phyloP scores from a whole-genome alignment of 1,140 invertebrate species.

The Saccostrea echinata region DNA sequence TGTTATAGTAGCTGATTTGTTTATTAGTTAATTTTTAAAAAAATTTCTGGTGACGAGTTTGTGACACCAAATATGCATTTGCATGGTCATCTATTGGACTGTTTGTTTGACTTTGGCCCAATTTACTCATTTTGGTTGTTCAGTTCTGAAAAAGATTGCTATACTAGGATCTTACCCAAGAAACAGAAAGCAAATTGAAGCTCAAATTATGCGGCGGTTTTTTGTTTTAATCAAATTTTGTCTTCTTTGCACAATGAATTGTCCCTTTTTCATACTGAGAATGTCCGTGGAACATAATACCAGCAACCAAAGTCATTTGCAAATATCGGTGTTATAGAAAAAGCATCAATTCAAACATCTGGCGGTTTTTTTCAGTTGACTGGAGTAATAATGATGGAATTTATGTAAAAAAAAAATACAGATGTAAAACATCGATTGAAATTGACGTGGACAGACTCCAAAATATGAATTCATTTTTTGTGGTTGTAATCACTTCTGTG shows the following conservation, averaged over 20 bases:
- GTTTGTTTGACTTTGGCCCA: too few relatives aligned
- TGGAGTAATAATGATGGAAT: conserved; percentile 33
- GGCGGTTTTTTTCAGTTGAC: not conserved
- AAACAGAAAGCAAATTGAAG: conserved; percentile 50
- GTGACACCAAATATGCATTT: too few relatives aligned
- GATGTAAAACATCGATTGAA: not conserved
- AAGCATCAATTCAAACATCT: too few relatives aligned
- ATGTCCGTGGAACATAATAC: conserved; percentile 17
- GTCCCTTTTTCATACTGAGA: too few relatives aligned
- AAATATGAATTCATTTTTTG: conserved; percentile 34
- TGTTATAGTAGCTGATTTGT: conserved; percentile 29
- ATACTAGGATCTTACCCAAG: conserved; percentile 48
- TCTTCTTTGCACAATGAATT: too few relatives aligned
- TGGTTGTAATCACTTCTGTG: conserved; percentile 13
- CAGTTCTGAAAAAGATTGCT: too few relatives aligned
- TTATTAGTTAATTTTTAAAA: conserved; percentile 48
- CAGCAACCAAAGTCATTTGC: not conserved
- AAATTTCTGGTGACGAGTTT: conserved; percentile 26
- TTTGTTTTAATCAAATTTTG: not conserved
- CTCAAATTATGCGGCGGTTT: conserved; percentile 51
- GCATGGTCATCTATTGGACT: conserved; percentile 51
- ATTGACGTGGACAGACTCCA: not conserved
- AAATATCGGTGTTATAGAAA: too few relatives aligned
- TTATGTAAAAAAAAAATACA: conserved; percentile 7
- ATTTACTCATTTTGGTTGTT: too few relatives aligned